Evolutionary conservation across 2,113 vertebrate species (phyloP).

Genomic region (Zeus faber): DNA sequence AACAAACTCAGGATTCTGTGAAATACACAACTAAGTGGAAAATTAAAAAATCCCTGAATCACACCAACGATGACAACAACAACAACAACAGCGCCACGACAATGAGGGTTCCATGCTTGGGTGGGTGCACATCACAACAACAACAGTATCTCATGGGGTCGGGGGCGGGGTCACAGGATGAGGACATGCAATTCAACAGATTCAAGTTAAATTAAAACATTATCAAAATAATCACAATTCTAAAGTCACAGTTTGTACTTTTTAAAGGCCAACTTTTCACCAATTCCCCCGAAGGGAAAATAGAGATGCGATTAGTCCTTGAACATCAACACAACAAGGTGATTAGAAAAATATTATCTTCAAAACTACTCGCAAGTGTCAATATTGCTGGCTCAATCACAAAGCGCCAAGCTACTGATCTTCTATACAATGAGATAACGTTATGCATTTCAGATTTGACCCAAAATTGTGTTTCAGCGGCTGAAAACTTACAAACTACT

Average conservation of each 20-base stretch:
- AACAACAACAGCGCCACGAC: slow-evolving; percentile 14
- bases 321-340: no score
- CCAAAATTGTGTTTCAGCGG: not conserved
- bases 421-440: no score
- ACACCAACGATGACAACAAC: slow-evolving; percentile 34
- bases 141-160: slow-evolving; percentile 46
- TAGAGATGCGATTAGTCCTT: not conserved
- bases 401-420: no score
- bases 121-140: slow-evolving; percentile 44
- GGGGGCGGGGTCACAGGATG: slow-evolving; percentile 44
- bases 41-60: slow-evolving; percentile 36
- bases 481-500: not conserved
- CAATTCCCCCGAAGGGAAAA: not conserved
- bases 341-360: no score
- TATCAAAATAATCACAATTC: not conserved
- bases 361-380: no score
- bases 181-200: slow-evolving; percentile 66
- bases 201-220: slow-evolving; percentile 1
- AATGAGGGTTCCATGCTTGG: slow-evolving; percentile 60
- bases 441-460: no score
- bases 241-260: not conserved
- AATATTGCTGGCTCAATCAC: no score
- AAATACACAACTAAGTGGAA: slow-evolving; percentile 11
- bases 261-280: not conserved
- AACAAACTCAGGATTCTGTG: slow-evolving; percentile 14